Conservation (phyloP, 2,888 invertebrate species). For the Zonitis immaculata region DNA sequence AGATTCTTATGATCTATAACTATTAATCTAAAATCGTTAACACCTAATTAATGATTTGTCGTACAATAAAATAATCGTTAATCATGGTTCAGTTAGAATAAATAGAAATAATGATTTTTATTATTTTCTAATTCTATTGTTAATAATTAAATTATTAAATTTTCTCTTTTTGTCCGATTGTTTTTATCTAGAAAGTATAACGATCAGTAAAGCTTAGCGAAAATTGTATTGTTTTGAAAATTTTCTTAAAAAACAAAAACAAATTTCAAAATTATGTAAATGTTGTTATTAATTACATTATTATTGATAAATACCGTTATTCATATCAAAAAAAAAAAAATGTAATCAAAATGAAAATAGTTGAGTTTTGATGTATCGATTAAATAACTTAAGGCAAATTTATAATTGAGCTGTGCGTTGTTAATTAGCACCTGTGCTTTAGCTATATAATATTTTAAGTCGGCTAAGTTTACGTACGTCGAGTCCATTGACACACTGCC, state of each 20-base stretch:
- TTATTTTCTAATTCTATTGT: slow-evolving; percentile 13
- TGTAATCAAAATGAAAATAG: not conserved
- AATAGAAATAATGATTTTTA: not conserved
- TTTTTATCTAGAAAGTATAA: slow-evolving; percentile 36
- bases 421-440: slow-evolving; percentile 32
- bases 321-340: slow-evolving; percentile 19
- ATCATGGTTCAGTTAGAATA: not conserved
- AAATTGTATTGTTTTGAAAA: slow-evolving; percentile 8
- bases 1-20: slow-evolving; percentile 26
- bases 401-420: slow-evolving; percentile 24
- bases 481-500: slow-evolving; percentile 51
- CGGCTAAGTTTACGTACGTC: slow-evolving; percentile 34
- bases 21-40: slow-evolving; percentile 11
- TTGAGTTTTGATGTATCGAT: slow-evolving; percentile 4
- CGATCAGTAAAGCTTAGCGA: slow-evolving; percentile 9
- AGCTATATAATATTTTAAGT: slow-evolving; percentile 26
- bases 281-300: not conserved
- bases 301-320: slow-evolving; percentile 5
- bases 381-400: slow-evolving; percentile 18
- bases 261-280: not conserved
- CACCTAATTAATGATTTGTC: not conserved
- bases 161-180: slow-evolving; percentile 33
- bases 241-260: slow-evolving; percentile 3
- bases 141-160: slow-evolving; percentile 14
- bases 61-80: not conserved